phyloP scores from a whole-genome alignment of 37 sponge, comb jelly and placozoan genomes.

The Lycopodina hypogea region DNA sequence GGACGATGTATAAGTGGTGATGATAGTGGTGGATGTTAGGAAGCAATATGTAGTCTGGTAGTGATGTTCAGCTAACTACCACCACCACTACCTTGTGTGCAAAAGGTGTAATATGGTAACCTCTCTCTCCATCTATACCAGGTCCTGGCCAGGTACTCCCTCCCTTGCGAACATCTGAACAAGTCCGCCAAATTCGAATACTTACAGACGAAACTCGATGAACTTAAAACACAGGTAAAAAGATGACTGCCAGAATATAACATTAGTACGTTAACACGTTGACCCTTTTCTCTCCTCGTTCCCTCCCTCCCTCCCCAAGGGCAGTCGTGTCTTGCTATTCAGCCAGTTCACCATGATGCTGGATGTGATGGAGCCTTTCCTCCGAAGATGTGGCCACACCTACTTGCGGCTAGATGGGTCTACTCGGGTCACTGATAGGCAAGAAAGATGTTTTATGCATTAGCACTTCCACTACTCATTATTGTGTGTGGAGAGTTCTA shows the following conservation, averaged over 20 bases:
- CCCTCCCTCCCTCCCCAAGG: constrained; percentile 1
- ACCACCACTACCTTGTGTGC: too few species aligned
- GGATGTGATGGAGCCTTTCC: constrained; percentile 50
- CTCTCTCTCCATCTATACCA: too few species aligned
- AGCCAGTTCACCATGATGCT: constrained; percentile 66
- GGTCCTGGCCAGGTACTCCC: background rate
- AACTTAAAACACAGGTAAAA: constrained; percentile 17
- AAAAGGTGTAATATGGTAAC: too few species aligned
- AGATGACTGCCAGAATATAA: background rate
- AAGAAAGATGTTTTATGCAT: background rate
- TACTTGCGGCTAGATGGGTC: constrained; percentile 54
- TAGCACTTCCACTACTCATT: too few species aligned
- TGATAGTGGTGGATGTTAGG: background rate
- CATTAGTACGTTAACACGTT: background rate
- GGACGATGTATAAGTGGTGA: background rate
- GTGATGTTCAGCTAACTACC: too few species aligned
- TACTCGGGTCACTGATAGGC: constrained; percentile 47
- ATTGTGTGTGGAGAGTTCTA: constrained; percentile 9
- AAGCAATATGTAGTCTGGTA: too few species aligned
- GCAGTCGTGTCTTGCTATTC: constrained; percentile 55
- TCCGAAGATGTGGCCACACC: constrained; percentile 29
- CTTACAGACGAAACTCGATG: background rate
- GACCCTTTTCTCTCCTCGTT: too few species aligned
- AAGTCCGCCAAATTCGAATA: constrained; percentile 29
- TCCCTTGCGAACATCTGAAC: background rate